Conservation (phyloP, 2,888 invertebrate genomes). For the Dryococelus australis region DNA sequence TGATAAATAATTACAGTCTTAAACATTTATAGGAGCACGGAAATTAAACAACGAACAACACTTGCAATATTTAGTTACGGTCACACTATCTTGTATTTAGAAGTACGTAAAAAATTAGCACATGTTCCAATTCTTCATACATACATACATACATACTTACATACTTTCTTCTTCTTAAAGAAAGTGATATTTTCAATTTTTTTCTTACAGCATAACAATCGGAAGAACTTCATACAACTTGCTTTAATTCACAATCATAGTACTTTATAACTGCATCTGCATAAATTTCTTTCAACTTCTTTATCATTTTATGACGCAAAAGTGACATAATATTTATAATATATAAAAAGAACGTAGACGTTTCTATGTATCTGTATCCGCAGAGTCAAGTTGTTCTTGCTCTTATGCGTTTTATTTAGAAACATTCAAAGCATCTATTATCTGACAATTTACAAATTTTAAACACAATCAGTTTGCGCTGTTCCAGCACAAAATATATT, state of each 20-base stretch:
- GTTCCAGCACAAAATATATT: slow-evolving; percentile 43
- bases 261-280: slow-evolving; percentile 18
- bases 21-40: slow-evolving; percentile 44
- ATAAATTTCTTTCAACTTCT: slow-evolving; percentile 16
- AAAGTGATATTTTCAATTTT: slow-evolving; percentile 30
- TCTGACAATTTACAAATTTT: slow-evolving; percentile 46
- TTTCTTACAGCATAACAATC: slow-evolving; percentile 39
- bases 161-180: slow-evolving; percentile 17
- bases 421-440: slow-evolving; percentile 48
- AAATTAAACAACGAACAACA: background rate
- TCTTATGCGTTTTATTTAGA: slow-evolving; percentile 35
- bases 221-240: slow-evolving; percentile 38
- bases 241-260: slow-evolving; percentile 24
- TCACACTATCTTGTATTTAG: slow-evolving; percentile 27
- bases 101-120: slow-evolving; percentile 16
- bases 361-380: slow-evolving; percentile 27
- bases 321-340: slow-evolving; percentile 39
- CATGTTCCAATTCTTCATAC: background rate
- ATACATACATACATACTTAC: background rate
- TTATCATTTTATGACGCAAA: slow-evolving; percentile 32
- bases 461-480: slow-evolving; percentile 41
- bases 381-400: slow-evolving; percentile 22
- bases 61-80: slow-evolving; percentile 7
- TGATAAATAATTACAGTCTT: slow-evolving; percentile 43
- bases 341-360: slow-evolving; percentile 39